Conservation (phyloP, 1,140 invertebrate species). For the Idris sp. region DNA sequence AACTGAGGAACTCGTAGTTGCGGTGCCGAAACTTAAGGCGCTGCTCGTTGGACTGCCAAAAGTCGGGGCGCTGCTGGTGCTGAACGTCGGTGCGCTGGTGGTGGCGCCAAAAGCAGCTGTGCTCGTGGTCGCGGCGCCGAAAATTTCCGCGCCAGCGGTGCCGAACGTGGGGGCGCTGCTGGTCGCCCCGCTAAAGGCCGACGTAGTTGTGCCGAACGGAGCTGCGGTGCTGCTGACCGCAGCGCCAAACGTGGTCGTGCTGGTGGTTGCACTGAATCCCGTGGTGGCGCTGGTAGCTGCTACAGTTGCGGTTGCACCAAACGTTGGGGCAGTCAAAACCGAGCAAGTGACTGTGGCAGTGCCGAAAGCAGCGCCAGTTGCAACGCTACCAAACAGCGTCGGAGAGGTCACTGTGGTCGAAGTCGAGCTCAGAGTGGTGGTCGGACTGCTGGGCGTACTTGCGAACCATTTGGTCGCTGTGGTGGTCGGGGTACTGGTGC, state of each 20-base stretch:
- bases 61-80: no score
- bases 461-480: no score
- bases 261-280: no score
- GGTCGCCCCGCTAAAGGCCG: no score
- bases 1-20: background rate
- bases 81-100: background rate
- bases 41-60: background rate
- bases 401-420: background rate
- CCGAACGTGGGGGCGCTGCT: no score
- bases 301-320: slow-evolving; percentile 1
- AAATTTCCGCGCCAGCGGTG: no score
- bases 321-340: slow-evolving; percentile 4
- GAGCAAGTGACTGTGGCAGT: slow-evolving; percentile 6
- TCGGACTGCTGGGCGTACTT: background rate
- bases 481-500: no score
- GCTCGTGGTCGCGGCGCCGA: slow-evolving; percentile 10
- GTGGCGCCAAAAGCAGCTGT: no score
- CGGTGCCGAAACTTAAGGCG: slow-evolving; percentile 1
- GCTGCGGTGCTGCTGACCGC: no score
- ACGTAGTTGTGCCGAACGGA: no score
- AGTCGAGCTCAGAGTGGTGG: slow-evolving; percentile 6
- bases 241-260: no score
- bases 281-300: slow-evolving; percentile 1
- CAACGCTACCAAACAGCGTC: background rate
- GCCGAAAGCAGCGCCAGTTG: slow-evolving; percentile 4